These are phyloP conservation scores for Tychaedon coryphoeus DNA, from an alignment of 2,113 vertebrate genomes.

Conservation along the genomic window DNA sequence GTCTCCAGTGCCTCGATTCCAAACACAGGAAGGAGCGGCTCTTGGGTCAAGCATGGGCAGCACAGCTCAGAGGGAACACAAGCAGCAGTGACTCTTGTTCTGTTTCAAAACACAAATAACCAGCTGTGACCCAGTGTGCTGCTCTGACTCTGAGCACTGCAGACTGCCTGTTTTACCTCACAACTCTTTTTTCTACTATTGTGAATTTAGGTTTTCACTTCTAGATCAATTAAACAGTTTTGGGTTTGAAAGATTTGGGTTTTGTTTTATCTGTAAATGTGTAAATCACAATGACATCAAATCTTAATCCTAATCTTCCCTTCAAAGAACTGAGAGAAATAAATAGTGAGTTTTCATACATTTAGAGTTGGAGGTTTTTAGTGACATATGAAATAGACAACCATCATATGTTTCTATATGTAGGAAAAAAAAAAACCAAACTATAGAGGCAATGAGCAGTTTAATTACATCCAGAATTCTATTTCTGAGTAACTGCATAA, in stretches of 20 bases:
- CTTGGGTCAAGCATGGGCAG: rapidly evolving
- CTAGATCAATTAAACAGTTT: neutral
- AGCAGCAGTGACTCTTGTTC: neutral
- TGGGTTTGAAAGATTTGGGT: neutral
- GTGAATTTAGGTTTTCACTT: neutral
- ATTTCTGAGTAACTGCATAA: neutral
- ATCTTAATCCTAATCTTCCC: neutral
- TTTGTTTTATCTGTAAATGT: neutral
- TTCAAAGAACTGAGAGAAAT: neutral
- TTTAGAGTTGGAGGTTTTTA: neutral
- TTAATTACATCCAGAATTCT: neutral
- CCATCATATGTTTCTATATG: neutral
- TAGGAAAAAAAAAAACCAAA: neutral
- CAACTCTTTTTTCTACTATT: neutral
- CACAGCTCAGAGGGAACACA: neutral
- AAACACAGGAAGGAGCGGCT: neutral
- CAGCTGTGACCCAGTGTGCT: neutral
- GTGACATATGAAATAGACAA: neutral
- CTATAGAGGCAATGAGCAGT: neutral
- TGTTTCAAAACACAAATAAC: neutral
- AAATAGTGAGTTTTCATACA: neutral
- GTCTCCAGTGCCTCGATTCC: neutral
- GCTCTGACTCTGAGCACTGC: neutral
- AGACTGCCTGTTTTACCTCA: neutral
- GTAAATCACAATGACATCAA: neutral